Conservation (phyloP, 2,888 invertebrate genomes). For the Lasioglossum morio region DNA sequence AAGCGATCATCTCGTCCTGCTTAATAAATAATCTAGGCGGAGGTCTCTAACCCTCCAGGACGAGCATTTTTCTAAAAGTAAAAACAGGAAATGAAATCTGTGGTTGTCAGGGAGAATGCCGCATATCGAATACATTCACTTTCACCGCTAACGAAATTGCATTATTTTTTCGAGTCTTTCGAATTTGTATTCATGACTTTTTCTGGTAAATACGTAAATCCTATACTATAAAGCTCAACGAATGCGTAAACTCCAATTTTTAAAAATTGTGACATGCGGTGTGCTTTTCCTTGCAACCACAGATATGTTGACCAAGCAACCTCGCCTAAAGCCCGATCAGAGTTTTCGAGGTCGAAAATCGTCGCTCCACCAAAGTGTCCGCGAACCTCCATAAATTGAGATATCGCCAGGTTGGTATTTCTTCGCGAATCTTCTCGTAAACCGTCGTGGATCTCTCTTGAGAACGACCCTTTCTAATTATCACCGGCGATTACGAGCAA, state of each 20-base stretch:
- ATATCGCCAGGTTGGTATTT: slow-evolving; percentile 30
- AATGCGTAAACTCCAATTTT: too few species aligned
- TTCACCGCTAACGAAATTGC: too few species aligned
- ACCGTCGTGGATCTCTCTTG: background rate
- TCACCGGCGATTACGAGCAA: slow-evolving; percentile 38
- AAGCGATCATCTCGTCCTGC: background rate
- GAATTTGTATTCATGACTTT: too few species aligned
- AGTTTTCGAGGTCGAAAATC: background rate
- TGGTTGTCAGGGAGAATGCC: too few species aligned
- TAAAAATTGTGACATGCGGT: too few species aligned
- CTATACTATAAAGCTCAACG: too few species aligned
- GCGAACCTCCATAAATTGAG: slow-evolving; percentile 36
- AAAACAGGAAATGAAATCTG: too few species aligned
- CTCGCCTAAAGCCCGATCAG: background rate
- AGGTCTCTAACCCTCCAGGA: background rate
- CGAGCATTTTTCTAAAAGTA: background rate
- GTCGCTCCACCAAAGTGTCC: slow-evolving; percentile 10
- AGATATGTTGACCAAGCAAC: too few species aligned
- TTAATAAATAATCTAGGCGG: background rate
- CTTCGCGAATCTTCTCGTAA: slow-evolving; percentile 16
- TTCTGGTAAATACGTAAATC: too few species aligned
- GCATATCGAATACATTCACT: too few species aligned
- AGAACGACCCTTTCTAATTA: slow-evolving; percentile 27
- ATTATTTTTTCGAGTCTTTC: too few species aligned
- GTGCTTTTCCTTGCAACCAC: too few species aligned